Conservation (phyloP, 2,113 vertebrate genomes). For the Australoheros scitulus region DNA sequence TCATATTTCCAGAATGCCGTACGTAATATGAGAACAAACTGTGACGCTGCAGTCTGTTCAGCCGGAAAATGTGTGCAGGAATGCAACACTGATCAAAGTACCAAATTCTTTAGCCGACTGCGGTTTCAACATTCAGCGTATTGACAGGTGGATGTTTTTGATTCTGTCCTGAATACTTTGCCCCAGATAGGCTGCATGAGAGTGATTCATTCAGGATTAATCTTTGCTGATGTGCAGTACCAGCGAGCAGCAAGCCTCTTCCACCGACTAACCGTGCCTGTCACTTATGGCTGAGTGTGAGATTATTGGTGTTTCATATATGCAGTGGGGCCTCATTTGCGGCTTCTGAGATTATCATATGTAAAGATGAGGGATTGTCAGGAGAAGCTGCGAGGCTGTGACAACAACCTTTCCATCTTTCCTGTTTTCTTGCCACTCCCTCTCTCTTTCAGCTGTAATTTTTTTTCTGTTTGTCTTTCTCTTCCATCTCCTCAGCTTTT, state of each 20-base stretch:
- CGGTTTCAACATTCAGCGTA: slow-evolving; percentile 29
- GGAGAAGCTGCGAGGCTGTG: slow-evolving; percentile 43
- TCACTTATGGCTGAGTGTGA: slow-evolving; percentile 61
- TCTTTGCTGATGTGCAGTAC: slow-evolving; percentile 33
- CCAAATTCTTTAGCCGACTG: background rate
- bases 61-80: background rate
- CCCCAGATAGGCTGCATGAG: slow-evolving; percentile 17
- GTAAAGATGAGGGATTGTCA: slow-evolving; percentile 76
- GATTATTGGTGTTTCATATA: slow-evolving; percentile 69
- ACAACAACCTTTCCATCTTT: slow-evolving; percentile 54
- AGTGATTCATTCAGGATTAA: slow-evolving; percentile 53
- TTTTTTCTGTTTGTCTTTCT: background rate
- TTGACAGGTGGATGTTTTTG: slow-evolving; percentile 61
- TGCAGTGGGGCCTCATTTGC: slow-evolving; percentile 59
- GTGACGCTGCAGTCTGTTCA: background rate
- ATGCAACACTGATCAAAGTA: slow-evolving; percentile 14
- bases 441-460: slow-evolving; percentile 29
- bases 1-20: slow-evolving; percentile 15
- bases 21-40: slow-evolving; percentile 14
- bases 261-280: slow-evolving; percentile 56
- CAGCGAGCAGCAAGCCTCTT: slow-evolving; percentile 37
- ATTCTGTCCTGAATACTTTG: slow-evolving; percentile 37
- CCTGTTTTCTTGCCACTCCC: slow-evolving; percentile 24
- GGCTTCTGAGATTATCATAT: slow-evolving; percentile 70
- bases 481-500: slow-evolving; percentile 18